Evolutionary conservation across 2,888 invertebrate genomes (phyloP).

Genomic region (Deilephila porcellus): DNA sequence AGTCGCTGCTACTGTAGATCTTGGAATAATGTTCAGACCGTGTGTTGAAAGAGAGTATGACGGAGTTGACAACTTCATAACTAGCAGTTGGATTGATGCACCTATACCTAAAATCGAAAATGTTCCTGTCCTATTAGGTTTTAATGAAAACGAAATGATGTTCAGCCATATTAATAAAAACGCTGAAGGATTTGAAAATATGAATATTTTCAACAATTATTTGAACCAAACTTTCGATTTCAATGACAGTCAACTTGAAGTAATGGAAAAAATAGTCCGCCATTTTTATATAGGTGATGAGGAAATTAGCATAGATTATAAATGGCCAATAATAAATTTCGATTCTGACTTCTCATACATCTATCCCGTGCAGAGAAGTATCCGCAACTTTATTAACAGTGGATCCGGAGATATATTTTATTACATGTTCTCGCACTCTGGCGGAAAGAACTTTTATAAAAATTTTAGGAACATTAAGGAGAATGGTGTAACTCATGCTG

Average conservation of each 20-base stretch:
- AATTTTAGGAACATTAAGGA: constrained; percentile 41
- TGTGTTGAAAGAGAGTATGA: constrained; percentile 61
- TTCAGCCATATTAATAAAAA: constrained; percentile 36
- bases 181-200: constrained; percentile 43
- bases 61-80: constrained; percentile 54
- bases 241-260: constrained; percentile 39
- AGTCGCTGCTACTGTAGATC: constrained; percentile 44
- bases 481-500: constrained; percentile 55
- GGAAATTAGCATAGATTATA: constrained; percentile 39
- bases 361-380: constrained; percentile 55
- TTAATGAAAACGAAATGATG: constrained; percentile 55
- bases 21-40: constrained; percentile 50
- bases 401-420: constrained; percentile 54
- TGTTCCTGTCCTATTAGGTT: constrained; percentile 60
- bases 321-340: constrained; percentile 51
- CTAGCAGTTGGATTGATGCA: constrained; percentile 51
- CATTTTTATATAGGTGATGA: constrained; percentile 64
- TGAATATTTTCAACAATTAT: constrained; percentile 43
- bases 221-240: constrained; percentile 45
- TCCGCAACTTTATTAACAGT: constrained; percentile 51
- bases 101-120: constrained; percentile 51
- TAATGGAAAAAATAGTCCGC: constrained; percentile 45
- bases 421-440: constrained; percentile 63
- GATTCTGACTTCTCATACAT: constrained; percentile 59
- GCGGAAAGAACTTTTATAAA: constrained; percentile 51